A percentile compares a stretch with the other conserved stretches of the same genome.
Conservation (phyloP, 2,797 vertebrate genomes). For the Tenualosa thibaudeaui region DNA sequence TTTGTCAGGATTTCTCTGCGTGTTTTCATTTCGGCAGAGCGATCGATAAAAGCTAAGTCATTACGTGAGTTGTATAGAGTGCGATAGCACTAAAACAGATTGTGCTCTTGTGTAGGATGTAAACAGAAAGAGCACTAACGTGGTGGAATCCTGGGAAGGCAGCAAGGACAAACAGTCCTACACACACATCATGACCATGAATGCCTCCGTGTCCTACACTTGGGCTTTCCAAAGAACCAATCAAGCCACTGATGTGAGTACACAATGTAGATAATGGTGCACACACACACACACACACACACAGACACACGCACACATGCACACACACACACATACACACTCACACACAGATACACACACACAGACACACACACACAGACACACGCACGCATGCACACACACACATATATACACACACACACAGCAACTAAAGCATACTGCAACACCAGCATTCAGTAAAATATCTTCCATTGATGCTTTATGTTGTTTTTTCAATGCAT, state of each 20-base stretch:
- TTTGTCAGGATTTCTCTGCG: not conserved
- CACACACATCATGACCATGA: conserved; percentile 88
- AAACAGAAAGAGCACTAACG: conserved; percentile 90
- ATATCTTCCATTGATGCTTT: too few relatives aligned
- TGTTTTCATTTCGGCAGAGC: not conserved
- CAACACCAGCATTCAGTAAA: not conserved
- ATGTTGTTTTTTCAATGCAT: not conserved
- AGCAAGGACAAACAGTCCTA: conserved; percentile 87
- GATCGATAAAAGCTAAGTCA: not conserved
- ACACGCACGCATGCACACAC: not conserved
- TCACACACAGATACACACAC: conserved; percentile 17
- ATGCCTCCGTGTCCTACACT: conserved; percentile 90
- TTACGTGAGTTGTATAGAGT: not conserved
- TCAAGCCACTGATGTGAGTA: conserved; percentile 87
- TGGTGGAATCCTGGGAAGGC: conserved; percentile 94
- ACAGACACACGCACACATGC: not conserved
- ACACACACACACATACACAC: not conserved
- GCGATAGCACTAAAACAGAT: not conserved
- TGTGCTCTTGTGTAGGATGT: conserved; percentile 77
- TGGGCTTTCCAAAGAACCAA: conserved; percentile 98
- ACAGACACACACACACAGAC: conserved; percentile 11
- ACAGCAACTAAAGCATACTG: not conserved
- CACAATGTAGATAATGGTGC: conserved; percentile 59
- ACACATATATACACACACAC: not conserved
- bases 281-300: conserved; percentile 13